phyloP scores from a whole-genome alignment of 2,888 invertebrate genomes.

The Tenthredo mesomela region DNA sequence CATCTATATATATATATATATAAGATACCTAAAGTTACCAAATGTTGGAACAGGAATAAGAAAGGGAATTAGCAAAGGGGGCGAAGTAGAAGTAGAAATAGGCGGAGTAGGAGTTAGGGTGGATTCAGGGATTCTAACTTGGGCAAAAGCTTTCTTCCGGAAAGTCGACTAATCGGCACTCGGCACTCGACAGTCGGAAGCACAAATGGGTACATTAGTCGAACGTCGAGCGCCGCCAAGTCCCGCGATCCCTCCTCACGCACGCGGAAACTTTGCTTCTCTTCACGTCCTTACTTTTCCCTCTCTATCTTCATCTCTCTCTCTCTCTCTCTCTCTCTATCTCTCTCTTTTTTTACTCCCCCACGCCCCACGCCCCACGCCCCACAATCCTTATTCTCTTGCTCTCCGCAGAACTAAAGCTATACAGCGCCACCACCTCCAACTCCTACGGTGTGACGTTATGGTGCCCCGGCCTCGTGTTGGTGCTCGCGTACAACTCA shows the following conservation, averaged over 20 bases:
- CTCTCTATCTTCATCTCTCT: not conserved
- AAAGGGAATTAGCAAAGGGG: not conserved
- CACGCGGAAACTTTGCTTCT: slow-evolving; percentile 45
- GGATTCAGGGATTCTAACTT: slow-evolving; percentile 42
- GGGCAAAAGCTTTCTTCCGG: slow-evolving; percentile 49
- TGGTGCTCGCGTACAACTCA: slow-evolving; percentile 70
- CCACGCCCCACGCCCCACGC: not conserved
- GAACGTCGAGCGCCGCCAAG: slow-evolving; percentile 51
- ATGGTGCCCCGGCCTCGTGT: slow-evolving; percentile 57
- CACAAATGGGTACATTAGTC: slow-evolving; percentile 52
- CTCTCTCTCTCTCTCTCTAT: not conserved
- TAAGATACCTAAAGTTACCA: slow-evolving; percentile 32
- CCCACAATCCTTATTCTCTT: not conserved
- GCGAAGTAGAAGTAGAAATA: slow-evolving; percentile 24
- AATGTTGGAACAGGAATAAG: slow-evolving; percentile 26
- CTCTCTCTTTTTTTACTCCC: not conserved
- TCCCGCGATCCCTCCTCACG: slow-evolving; percentile 46
- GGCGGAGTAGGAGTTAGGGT: slow-evolving; percentile 42
- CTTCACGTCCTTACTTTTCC: not conserved
- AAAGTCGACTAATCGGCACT: slow-evolving; percentile 52
- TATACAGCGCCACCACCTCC: slow-evolving; percentile 13
- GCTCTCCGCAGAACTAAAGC: not conserved
- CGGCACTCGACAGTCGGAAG: slow-evolving; percentile 52
- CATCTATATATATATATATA: not conserved
- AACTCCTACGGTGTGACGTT: slow-evolving; percentile 50